phyloP scores from a whole-genome alignment of 2,888 invertebrate species.

The Fragum sueziense region DNA sequence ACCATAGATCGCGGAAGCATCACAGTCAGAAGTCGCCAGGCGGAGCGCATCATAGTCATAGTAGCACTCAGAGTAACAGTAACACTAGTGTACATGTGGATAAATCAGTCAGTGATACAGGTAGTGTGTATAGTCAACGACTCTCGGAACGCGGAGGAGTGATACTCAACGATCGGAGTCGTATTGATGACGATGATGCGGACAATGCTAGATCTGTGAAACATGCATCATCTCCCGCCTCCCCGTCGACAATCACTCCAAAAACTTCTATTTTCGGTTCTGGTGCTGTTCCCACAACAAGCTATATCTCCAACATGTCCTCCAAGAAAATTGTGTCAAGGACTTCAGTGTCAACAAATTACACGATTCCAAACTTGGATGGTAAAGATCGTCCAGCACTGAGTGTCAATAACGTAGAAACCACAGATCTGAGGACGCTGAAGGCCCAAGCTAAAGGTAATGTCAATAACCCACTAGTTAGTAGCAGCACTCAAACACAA shows the following conservation, averaged over 20 bases:
- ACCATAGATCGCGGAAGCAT: constrained; percentile 44
- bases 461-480: constrained; percentile 46
- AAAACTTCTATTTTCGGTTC: constrained; percentile 63
- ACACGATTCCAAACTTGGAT: constrained; percentile 65
- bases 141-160: constrained; percentile 2
- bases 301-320: constrained; percentile 52
- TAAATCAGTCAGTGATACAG: constrained; percentile 40
- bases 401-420: constrained; percentile 73
- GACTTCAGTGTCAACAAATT: constrained; percentile 75
- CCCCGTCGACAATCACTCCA: constrained; percentile 53
- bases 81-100: constrained; percentile 47
- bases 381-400: constrained; percentile 59
- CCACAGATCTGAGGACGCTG: constrained; percentile 71
- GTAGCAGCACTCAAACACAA: constrained; percentile 50
- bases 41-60: constrained; percentile 32
- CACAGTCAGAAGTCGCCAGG: constrained; percentile 50
- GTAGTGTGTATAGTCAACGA: constrained; percentile 54
- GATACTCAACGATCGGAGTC: neutral
- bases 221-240: constrained; percentile 29
- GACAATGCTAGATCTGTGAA: constrained; percentile 35
- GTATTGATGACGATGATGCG: constrained; percentile 25
- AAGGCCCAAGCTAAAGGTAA: constrained; percentile 75
- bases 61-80: constrained; percentile 47
- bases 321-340: constrained; percentile 69
- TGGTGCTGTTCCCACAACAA: constrained; percentile 58